These are phyloP conservation scores for Okamejei kenojei DNA, from an alignment of 2,797 vertebrate species.

Conservation along the genomic window DNA sequence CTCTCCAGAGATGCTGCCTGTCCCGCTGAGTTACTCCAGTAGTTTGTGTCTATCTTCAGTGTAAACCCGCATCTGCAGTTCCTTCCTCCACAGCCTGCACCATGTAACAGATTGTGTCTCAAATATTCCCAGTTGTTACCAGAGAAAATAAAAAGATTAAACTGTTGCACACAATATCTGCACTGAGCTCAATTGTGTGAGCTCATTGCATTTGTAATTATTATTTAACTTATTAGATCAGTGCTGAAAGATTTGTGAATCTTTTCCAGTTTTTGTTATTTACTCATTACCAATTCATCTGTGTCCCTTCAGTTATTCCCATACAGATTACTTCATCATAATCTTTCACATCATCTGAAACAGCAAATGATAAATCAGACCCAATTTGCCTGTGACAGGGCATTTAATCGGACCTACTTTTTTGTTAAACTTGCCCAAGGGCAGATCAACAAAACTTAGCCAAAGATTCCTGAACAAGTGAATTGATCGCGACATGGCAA, in stretches of 20 bases:
- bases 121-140: background rate
- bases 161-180: background rate
- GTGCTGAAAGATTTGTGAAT: slow-evolving; percentile 15
- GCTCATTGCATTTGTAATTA: background rate
- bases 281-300: background rate
- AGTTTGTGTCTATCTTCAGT: too few species aligned
- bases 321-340: background rate
- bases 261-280: background rate
- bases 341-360: background rate
- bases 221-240: background rate
- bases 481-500: background rate
- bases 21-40: too few species aligned
- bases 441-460: background rate
- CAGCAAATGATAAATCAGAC: background rate
- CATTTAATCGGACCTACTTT: background rate
- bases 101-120: background rate
- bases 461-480: background rate
- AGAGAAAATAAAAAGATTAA: background rate
- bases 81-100: too few species aligned
- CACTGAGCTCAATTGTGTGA: background rate
- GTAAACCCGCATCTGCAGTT: too few species aligned
- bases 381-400: background rate
- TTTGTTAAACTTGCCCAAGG: background rate
- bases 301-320: background rate
- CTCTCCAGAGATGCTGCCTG: too few species aligned